A percentile compares a stretch with the other conserved stretches of the same genome.
Conservation (phyloP, 2,113 vertebrate genomes). For the Aramus guarauna region DNA sequence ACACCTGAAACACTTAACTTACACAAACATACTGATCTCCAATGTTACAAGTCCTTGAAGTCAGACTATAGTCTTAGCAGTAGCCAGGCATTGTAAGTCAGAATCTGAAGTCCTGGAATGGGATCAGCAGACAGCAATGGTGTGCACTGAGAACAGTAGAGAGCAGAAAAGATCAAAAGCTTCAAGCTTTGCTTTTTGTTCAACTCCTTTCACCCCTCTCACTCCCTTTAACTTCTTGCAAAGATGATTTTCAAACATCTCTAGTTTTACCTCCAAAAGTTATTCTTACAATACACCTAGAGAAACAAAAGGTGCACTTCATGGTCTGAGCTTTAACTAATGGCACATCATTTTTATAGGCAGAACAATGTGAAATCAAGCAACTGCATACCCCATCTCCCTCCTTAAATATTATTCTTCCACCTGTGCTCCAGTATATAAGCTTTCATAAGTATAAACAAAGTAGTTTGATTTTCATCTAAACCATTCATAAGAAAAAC, state of each 20-base stretch:
- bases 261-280: neutral
- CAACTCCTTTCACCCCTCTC: neutral
- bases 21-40: neutral
- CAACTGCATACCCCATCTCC: neutral
- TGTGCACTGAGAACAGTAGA: neutral
- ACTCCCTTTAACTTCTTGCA: neutral
- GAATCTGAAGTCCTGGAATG: neutral
- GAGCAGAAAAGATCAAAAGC: neutral
- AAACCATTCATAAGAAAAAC: neutral
- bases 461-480: neutral
- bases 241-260: neutral
- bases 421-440: neutral
- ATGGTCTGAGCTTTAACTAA: neutral
- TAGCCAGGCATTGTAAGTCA: neutral
- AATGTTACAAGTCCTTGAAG: neutral
- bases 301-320: neutral
- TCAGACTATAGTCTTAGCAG: neutral
- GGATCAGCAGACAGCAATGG: neutral
- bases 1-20: neutral
- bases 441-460: neutral
- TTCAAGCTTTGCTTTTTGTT: neutral
- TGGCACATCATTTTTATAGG: neutral
- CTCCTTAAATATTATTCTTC: neutral
- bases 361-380: neutral
- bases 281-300: neutral